Percentiles rank a stretch among this genome's conserved stretches.
These are phyloP conservation scores for Potamilus streckersoni DNA, from an alignment of 1,140 invertebrate genomes.

Conservation along the genomic window DNA sequence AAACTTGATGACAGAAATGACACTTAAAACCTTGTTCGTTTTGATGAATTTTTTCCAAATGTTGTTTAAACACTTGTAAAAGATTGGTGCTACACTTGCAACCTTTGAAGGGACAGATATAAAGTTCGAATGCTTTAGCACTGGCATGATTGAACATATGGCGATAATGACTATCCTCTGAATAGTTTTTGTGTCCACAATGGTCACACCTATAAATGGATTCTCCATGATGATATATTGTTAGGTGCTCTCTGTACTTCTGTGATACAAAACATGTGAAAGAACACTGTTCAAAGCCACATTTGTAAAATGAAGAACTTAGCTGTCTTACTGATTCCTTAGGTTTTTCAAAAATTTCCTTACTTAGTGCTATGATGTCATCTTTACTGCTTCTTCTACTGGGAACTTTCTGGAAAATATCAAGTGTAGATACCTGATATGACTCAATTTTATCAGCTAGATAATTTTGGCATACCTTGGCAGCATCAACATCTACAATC, in stretches of 20 bases:
- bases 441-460: conserved; percentile 8
- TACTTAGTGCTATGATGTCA: neutral
- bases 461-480: conserved; percentile 9
- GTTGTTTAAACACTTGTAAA: conserved; percentile 25
- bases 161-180: conserved; percentile 23
- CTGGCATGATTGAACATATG: conserved; percentile 30
- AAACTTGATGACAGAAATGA: conserved; percentile 22
- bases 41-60: conserved; percentile 14
- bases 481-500: neutral
- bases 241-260: conserved; percentile 20
- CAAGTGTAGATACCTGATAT: conserved; percentile 7
- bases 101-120: conserved; percentile 18
- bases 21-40: conserved; percentile 20
- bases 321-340: conserved; percentile 7
- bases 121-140: conserved; percentile 26
- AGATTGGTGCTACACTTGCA: conserved; percentile 32
- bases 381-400: neutral
- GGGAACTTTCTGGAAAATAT: conserved; percentile 13
- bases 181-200: conserved; percentile 31
- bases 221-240: conserved; percentile 18
- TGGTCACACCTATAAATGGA: conserved; percentile 27
- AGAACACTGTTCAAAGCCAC: conserved; percentile 25
- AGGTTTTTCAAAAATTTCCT: conserved; percentile 2
- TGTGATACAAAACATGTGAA: conserved; percentile 16
- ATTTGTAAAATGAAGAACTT: conserved; percentile 21